phyloP scores from a whole-genome alignment of 2,113 vertebrate genomes.

The Reinhardtius hippoglossoides region DNA sequence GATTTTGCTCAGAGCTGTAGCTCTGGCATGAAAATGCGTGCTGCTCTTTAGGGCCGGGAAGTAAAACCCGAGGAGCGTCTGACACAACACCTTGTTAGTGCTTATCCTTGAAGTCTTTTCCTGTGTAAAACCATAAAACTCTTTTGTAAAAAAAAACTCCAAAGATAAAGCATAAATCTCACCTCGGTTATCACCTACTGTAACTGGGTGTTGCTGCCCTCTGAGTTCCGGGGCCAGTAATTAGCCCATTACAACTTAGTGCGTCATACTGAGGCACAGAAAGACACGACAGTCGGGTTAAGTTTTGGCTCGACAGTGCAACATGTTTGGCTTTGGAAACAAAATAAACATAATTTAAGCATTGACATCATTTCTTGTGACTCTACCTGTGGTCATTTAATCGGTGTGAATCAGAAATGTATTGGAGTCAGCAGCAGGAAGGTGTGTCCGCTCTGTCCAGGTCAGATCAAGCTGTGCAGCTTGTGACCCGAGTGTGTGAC shows the following conservation, averaged over 20 bases:
- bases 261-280: not conserved
- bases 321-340: no score
- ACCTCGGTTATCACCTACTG: not conserved
- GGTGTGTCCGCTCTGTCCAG: no score
- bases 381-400: no score
- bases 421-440: no score
- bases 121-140: not conserved
- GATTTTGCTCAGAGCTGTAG: not conserved
- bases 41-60: not conserved
- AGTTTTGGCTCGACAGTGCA: no score
- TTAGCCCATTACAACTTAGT: not conserved
- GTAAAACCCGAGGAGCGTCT: not conserved
- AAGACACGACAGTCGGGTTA: no score
- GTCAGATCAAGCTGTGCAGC: not conserved
- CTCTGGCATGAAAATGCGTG: not conserved
- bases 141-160: not conserved
- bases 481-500: constrained; percentile 10
- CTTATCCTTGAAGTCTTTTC: not conserved
- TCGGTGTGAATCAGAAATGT: not conserved
- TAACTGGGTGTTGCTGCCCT: not conserved
- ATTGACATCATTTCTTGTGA: not conserved
- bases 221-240: not conserved
- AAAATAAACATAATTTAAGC: not conserved
- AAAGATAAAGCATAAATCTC: not conserved
- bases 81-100: not conserved